Evolutionary conservation across 2,113 vertebrate genomes (phyloP), one percentile per base, ranked within the genome.

Genomic region (Alethe diademata): DNA sequence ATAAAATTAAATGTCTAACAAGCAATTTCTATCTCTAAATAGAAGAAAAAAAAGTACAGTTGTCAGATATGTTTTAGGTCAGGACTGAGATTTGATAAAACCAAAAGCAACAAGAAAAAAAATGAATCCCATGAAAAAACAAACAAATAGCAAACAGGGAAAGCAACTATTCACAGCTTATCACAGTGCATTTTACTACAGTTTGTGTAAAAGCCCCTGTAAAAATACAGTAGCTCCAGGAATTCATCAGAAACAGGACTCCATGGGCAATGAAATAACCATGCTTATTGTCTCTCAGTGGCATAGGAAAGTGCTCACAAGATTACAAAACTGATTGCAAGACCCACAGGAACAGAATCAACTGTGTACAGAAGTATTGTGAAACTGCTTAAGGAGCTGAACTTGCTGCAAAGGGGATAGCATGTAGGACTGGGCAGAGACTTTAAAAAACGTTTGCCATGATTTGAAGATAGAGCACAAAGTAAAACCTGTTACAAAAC

Each of bases 331-430:
- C 19, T 2, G 7, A 69, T 1, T 90, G 81, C 62, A 94, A 93
- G 78, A 82, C 45, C 74, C 78, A 94, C 33, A 92, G 94, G 78
- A 96, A 78, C 40, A 82, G 65, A 45, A 79, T 31, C 53, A 72
- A 31, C 48, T 53, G 24, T 7, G 42, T 54, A 45, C 62, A 60
- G 3, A 64, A 88, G 14, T 2, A 6, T 42, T 95, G 85, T 82
- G 90, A 88, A 95, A 93, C 42, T 53, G 82, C 40, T 78, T 31
- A 45, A 31, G 60, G 33, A 78, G 70, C 20, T 88, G 62, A 72
- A 65, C 54, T 14, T 15, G 51, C 26, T 57, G 66, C 48, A 89
- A 58, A 93, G 64, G 42, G 43, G 70, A 74, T 16, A 2, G 70
- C 40, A 53, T 5, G 17, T 0, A 3, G 40, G 25, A 69, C 42